phyloP scores from a whole-genome alignment of 2,113 vertebrate genomes.

The Chamaetylas fuelleborni region DNA sequence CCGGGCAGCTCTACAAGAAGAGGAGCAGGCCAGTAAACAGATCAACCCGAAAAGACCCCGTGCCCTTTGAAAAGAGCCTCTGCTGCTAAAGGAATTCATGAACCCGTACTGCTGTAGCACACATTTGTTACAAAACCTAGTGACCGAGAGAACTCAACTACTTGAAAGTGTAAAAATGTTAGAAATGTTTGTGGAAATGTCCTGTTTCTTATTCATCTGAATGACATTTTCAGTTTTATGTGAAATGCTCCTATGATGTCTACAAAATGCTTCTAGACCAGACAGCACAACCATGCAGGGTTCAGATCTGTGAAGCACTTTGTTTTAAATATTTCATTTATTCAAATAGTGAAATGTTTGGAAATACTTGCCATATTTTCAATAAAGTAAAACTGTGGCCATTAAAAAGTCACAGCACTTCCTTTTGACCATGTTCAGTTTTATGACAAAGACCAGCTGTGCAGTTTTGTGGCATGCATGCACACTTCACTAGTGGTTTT shows the following conservation, averaged over 20 bases:
- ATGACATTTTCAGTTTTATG: conserved; percentile 76
- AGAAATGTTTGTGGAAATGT: conserved; percentile 79
- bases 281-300: conserved; percentile 65
- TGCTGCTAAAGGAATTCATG: conserved; percentile 67
- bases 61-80: conserved; percentile 80
- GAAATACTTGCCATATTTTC: conserved; percentile 75
- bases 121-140: conserved; percentile 61
- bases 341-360: conserved; percentile 68
- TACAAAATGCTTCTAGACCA: conserved; percentile 80
- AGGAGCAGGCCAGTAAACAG: conserved; percentile 97
- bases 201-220: conserved; percentile 72
- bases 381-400: conserved; percentile 74
- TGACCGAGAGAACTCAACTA: conserved; percentile 70
- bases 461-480: conserved; percentile 79
- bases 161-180: conserved; percentile 73
- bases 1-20: conserved; percentile 91
- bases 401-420: conserved; percentile 67
- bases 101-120: conserved; percentile 71
- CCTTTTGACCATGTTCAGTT: conserved; percentile 60
- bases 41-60: conserved; percentile 95
- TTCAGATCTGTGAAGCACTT: conserved; percentile 78
- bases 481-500: conserved; percentile 77
- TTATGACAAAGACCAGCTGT: conserved; percentile 67
- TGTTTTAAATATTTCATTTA: conserved; percentile 66
- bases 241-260: conserved; percentile 75